Conservation (phyloP, 1,140 invertebrate species). For the Bilobella aurantiaca region DNA sequence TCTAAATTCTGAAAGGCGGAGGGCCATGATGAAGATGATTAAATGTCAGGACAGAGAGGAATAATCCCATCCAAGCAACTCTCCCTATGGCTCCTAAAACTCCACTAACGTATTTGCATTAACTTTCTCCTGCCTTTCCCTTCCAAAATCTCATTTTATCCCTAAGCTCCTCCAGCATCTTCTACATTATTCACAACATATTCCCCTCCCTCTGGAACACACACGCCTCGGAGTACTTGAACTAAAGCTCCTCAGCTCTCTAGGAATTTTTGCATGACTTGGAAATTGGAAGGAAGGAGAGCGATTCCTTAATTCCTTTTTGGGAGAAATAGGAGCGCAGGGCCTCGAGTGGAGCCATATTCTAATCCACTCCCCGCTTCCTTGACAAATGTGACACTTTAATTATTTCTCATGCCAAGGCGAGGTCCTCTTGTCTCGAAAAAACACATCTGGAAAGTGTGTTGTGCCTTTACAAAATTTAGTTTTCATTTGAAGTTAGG, state of each 20-base stretch:
- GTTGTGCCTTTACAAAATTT: not conserved
- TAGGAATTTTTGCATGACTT: no score
- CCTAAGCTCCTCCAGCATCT: not conserved
- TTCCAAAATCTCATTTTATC: not conserved
- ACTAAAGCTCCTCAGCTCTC: no score
- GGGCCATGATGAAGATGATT: constrained; percentile 4
- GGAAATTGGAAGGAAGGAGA: no score
- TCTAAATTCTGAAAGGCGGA: no score
- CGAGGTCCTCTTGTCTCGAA: not conserved
- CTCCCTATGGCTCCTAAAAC: not conserved
- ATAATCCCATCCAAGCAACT: not conserved
- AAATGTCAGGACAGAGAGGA: constrained; percentile 4
- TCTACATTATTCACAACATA: not conserved
- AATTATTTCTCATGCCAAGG: not conserved
- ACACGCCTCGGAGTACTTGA: no score
- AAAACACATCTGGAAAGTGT: not conserved
- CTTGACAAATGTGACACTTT: constrained; percentile 8
- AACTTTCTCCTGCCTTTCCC: not conserved
- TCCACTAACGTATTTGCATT: not conserved
- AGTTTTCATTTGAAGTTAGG: not conserved
- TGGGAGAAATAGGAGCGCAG: no score
- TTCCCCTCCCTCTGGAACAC: not conserved
- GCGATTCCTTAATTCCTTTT: not conserved
- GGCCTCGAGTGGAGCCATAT: not conserved
- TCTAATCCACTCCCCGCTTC: not conserved